Base-by-base conservation (phyloP, 1,140 invertebrate genomes). In the Ectropis grisescens region DNA sequence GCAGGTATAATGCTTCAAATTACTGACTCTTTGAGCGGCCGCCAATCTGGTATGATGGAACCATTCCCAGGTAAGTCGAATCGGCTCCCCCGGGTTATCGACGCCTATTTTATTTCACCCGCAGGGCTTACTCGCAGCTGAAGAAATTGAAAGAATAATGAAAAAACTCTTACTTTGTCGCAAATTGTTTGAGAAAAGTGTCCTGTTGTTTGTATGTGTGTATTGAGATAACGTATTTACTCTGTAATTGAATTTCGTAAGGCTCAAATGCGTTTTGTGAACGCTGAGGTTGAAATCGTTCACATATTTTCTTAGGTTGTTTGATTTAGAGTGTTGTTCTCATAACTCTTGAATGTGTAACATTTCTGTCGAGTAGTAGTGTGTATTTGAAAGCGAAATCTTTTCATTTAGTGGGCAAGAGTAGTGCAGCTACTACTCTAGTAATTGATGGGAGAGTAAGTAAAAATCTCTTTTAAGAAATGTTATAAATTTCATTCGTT, bases 101-200 rank as follows among this genome's bases (percentile, higher is more conserved):
- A 19, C 10, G 28, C 33, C 34, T 36, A 45, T 43, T 56, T 56
- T 49, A 44, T 47, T 39, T 50, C 22, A 41, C 39, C 43, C 47
- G 13, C 11, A 41, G 35, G 51, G 50, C 37, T 29, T n/a, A n/a
- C n/a, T n/a, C n/a, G n/a, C n/a, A n/a, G 51, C 41, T 37, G 47
- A 61, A 26, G 2, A 6, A 61, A 64, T 60, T 60, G 62, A 57
- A 54, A 57, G 56, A 56, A 57, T 61, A 68, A 61, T 65, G 61
- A 68, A 61, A 65, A 58, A 51, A 61, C 48, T 52, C 48, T 29
- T 52, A 43, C 45, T 49, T 42, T 48, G 51, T 60, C 53, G 51
- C 62, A 62, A 65, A 69, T 62, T 58, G 61, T 55, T 55, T 41
- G 40, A 43, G 38, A 33, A 48, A 45, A 46, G 46, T 58, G 54